phyloP scores from a whole-genome alignment of 2,113 vertebrate genomes.

The Dasypus novemcinctus region DNA sequence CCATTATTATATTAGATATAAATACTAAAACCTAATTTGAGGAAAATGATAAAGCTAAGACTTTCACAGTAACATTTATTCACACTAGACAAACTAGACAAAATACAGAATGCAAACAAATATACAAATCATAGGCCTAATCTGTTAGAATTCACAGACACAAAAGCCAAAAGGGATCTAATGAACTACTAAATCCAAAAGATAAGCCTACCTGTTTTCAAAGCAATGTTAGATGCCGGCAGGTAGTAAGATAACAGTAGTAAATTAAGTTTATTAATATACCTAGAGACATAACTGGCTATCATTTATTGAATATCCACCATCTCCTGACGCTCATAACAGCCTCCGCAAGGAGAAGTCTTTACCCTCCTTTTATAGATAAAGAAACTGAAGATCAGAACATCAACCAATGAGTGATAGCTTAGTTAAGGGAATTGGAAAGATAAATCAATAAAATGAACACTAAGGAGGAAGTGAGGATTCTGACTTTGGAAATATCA shows the following conservation, averaged over 20 bases:
- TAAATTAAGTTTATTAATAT: conserved; percentile 3
- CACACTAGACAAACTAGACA: not conserved
- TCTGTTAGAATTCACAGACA: conserved; percentile 25
- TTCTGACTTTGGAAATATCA: not conserved
- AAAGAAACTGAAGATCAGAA: too few species aligned
- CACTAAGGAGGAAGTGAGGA: not conserved
- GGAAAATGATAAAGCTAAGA: conserved; percentile 39
- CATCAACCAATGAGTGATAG: not conserved
- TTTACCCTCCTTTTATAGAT: not conserved
- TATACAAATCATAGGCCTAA: not conserved
- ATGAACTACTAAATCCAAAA: conserved; percentile 5
- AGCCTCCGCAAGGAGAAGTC: not conserved
- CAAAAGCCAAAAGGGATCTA: not conserved
- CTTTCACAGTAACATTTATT: not conserved
- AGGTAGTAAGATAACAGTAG: not conserved
- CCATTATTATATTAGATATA: not conserved
- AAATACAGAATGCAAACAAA: conserved; percentile 34
- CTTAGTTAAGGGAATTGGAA: not conserved
- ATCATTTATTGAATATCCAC: not conserved
- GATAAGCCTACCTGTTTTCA: not conserved
- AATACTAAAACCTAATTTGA: conserved; percentile 28
- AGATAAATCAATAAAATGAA: not conserved
- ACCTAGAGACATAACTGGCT: not conserved
- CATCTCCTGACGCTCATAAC: not conserved
- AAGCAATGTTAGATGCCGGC: not conserved